Conservation (phyloP, 2,888 invertebrate species). For the Chironomus riparius region DNA sequence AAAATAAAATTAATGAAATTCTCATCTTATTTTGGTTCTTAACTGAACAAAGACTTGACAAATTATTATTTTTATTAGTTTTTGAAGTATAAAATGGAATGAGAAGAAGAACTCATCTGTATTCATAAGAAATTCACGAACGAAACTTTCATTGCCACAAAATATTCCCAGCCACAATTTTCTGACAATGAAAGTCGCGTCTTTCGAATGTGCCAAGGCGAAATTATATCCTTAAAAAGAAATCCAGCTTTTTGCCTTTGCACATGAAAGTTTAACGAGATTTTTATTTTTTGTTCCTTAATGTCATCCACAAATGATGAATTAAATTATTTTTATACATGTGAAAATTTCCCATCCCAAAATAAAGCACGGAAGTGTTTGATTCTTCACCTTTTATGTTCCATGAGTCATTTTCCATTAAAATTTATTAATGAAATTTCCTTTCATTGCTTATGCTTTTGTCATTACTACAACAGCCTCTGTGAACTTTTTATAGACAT, state of each 20-base stretch:
- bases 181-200: background rate
- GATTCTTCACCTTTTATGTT: no score
- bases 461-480: no score
- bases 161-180: background rate
- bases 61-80: background rate
- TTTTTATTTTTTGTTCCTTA: background rate
- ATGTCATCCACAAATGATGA: background rate
- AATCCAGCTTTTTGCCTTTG: background rate
- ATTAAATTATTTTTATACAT: background rate
- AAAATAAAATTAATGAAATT: no score
- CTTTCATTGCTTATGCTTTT: no score
- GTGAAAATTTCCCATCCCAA: background rate
- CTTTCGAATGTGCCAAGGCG: background rate
- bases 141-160: background rate
- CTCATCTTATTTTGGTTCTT: background rate
- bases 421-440: no score
- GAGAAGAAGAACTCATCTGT: background rate
- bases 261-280: background rate
- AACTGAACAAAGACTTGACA: background rate
- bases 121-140: background rate
- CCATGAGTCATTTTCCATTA: no score
- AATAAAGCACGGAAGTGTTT: no score
- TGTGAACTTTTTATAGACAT: no score
- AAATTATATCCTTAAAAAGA: background rate
- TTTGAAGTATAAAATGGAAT: no score